Evolutionary conservation across 2,113 vertebrate species (phyloP), one percentile per base, ranked within the genome.

Genomic region (western clawed frog (Xenopus tropicalis)): DNA sequence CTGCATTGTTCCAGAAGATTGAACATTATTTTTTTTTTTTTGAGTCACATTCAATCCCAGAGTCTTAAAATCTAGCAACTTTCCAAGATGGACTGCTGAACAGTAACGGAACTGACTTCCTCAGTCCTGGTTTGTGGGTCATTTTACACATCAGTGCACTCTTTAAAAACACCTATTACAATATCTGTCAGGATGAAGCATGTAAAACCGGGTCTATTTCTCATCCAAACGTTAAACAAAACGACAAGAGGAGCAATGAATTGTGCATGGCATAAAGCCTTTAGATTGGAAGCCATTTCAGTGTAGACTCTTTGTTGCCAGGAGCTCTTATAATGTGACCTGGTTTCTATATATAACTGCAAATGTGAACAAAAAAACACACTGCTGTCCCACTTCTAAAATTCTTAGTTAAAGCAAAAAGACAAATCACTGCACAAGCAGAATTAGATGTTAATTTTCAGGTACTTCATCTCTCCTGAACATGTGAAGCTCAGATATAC

Each of bases 281-380:
- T 77, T 24, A 44, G 66, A 0, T 70, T 64, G 80, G 66, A 62
- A 74, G 63, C 61, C 63, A 71, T 19, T 72, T 75, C 48, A 14
- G 66, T 46, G 16, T 44, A 74, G 69, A 14, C 62, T 76, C 54
- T 81, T 80, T 81, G 42, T 67, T 74, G 52, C 61, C 71, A 80
- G 59, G 68, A 16, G 29, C 81, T 67, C 74, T 73, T 63, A 20
- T 42, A 68, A 59, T 78, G 70, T 80, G 67, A 73, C 16, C 80
- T 73, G 24, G 70, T 85, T 82, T 83, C 80, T 82, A 79, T 83
- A 79, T 81, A 67, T 78, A 78, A 81, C 66, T 81, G 72, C 78
- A 54, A 80, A 83, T 79, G 58, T 37, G 66, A 63, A 69, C 73
- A 75, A 19, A 57, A 51, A 59, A 80, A 79, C 29, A 61, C 77